Percentiles rank a stretch among this genome's conserved stretches.
phyloP scores from a whole-genome alignment of 2,888 invertebrate species.

The Acheta domesticus region DNA sequence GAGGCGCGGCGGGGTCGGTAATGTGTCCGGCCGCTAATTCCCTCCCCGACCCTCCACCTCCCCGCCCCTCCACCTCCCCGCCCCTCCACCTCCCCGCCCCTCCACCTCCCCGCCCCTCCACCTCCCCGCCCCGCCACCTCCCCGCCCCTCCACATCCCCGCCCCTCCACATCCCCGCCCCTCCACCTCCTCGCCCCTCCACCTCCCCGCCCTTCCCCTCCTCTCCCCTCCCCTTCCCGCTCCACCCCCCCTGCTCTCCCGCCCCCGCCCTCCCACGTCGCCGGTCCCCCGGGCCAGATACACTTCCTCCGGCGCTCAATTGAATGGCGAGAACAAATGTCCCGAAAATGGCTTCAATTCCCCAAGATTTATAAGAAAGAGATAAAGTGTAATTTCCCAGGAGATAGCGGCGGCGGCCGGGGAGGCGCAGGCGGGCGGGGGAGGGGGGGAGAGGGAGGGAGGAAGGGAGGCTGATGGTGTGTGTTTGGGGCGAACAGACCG shows the following conservation, averaged over 20 bases:
- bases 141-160: not conserved
- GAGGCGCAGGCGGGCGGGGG: not conserved
- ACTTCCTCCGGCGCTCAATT: not conserved
- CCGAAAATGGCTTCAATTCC: conserved; percentile 18
- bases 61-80: not conserved
- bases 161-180: not conserved
- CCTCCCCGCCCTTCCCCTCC: too few species aligned
- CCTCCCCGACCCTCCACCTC: not conserved
- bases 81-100: too few species aligned
- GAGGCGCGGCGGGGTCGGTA: not conserved
- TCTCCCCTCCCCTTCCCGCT: not conserved
- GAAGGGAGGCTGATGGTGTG: too few species aligned
- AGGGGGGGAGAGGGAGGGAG: too few species aligned
- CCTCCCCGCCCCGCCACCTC: not conserved
- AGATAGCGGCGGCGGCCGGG: not conserved
- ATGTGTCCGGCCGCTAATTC: not conserved
- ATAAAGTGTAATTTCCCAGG: conserved; percentile 18
- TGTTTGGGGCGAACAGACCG: too few species aligned
- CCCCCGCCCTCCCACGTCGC: not conserved
- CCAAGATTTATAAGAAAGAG: conserved; percentile 9
- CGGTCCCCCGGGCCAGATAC: not conserved
- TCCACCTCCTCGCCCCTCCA: too few species aligned
- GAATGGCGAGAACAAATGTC: conserved; percentile 7
- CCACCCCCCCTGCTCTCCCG: not conserved
- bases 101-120: not conserved